Evolutionary conservation across 2,888 invertebrate species (phyloP), one percentile per base, ranked within the genome.

Genomic region (Mesorhabditis spiculigera): DNA sequence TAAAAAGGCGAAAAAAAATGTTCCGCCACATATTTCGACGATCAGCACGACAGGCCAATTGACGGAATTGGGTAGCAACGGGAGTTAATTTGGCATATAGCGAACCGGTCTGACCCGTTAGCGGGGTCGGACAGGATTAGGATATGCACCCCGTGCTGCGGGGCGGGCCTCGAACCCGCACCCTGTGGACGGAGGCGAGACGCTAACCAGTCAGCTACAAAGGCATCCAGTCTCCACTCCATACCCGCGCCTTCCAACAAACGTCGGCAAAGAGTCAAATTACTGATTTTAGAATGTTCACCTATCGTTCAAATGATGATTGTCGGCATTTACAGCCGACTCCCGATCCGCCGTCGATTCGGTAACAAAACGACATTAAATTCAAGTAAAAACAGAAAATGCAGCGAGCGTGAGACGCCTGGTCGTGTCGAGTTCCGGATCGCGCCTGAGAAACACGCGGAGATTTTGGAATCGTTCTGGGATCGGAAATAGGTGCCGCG

Each of bases 401-500:
- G 28, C 67, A 74, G 75, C 67, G 72, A 72, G 45, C 72, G 75
- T 67, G 70, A 70, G n/a, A 72, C 72, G 41, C 63, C 65, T 42
- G 75, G 71, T n/a, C 68, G 71, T 8, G 71, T 75, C 16, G 75
- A 75, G 42, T 75, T 66, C 58, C 69, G 75, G 61, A 73, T 75
- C 66, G 73, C 73, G 1, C 75, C 75, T 13, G 75, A 73, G 45
- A 68, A 66, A 4, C 73, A 73, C 64, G 71, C 75, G 6, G 67
- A 70, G 45, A 71, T 75, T n/a, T 65, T 75, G 41, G 73, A 73
- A 43, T 62, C 73, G 4, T 75, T 75, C 43, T 75, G 75, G 75
- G 71, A 70, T n/a, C 66, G 66, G 58, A 75, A 74, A 58, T 70
- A 50, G 64, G 50, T 28, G 28, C 28, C 28, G 28, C 28, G 28